These are phyloP conservation scores for Neolamprologus falcicula DNA, from an alignment of 2,113 vertebrate genomes.

Conservation along the genomic window DNA sequence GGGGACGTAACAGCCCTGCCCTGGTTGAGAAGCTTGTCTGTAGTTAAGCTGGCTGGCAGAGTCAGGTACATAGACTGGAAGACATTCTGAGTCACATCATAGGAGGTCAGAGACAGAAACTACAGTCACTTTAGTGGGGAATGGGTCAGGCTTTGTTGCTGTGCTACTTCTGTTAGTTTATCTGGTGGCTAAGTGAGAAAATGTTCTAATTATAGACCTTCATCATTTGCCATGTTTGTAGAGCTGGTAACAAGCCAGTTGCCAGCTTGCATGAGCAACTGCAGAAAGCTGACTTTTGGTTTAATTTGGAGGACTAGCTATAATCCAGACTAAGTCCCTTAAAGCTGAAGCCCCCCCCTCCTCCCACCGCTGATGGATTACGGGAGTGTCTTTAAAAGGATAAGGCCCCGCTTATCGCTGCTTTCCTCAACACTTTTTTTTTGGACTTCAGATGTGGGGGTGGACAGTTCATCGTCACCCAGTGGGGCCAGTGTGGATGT, in stretches of 20 bases:
- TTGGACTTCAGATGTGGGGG: slow-evolving; percentile 50
- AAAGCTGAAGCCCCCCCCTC: slow-evolving; percentile 65
- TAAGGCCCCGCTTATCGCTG: slow-evolving; percentile 71
- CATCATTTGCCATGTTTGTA: slow-evolving; percentile 48
- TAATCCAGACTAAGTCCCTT: slow-evolving; percentile 76
- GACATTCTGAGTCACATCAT: slow-evolving; percentile 13
- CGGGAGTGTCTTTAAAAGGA: slow-evolving; percentile 75
- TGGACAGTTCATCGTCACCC: slow-evolving; percentile 28
- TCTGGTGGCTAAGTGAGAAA: slow-evolving; percentile 6
- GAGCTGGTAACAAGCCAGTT: slow-evolving; percentile 57
- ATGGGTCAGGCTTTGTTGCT: background rate
- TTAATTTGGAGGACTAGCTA: slow-evolving; percentile 78
- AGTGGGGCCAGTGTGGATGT: slow-evolving; percentile 22
- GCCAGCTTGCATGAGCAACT: slow-evolving; percentile 71
- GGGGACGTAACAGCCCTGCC: slow-evolving; percentile 43
- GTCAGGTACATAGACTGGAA: slow-evolving; percentile 33
- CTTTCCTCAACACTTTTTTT: slow-evolving; percentile 66
- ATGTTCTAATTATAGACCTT: slow-evolving; percentile 62
- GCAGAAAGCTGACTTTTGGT: slow-evolving; percentile 74
- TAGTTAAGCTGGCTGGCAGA: slow-evolving; percentile 54
- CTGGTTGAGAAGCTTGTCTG: slow-evolving; percentile 49
- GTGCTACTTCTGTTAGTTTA: background rate
- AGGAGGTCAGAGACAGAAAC: background rate
- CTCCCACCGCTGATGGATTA: slow-evolving; percentile 62
- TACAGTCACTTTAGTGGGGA: background rate